Conservation (phyloP, 2,797 vertebrate genomes). For the Malurus splendens region DNA sequence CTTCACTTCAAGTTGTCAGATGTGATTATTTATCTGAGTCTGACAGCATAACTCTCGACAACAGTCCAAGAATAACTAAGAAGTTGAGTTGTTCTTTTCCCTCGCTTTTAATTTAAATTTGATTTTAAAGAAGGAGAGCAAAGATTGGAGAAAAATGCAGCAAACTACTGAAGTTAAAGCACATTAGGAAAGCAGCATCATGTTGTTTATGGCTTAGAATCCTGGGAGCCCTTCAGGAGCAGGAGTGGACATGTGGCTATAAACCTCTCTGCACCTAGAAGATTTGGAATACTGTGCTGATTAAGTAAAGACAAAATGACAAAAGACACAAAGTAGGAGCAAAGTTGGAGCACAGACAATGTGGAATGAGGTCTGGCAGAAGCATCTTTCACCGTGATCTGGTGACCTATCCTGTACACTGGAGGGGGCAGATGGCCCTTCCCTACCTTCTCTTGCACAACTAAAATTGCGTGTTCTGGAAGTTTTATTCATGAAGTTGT, state of each 20-base stretch:
- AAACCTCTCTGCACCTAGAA: neutral
- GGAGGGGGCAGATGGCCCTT: neutral
- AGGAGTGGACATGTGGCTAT: neutral
- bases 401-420: neutral
- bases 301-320: neutral
- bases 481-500: neutral
- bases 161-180: neutral
- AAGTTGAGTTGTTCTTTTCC: neutral
- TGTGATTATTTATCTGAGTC: neutral
- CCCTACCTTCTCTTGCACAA: neutral
- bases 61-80: neutral
- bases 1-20: neutral
- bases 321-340: neutral
- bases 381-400: neutral
- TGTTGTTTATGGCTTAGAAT: neutral
- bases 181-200: neutral
- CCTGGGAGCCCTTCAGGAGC: neutral
- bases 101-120: neutral
- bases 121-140: neutral
- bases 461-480: neutral
- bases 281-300: neutral
- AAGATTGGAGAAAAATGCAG: neutral
- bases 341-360: neutral
- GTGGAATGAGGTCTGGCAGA: neutral
- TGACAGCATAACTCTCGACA: neutral